A percentile compares a stretch with the other conserved stretches of the same genome.
These are phyloP conservation scores for Nansenia antarctica DNA, from an alignment of 2,113 vertebrate species.

Conservation along the genomic window DNA sequence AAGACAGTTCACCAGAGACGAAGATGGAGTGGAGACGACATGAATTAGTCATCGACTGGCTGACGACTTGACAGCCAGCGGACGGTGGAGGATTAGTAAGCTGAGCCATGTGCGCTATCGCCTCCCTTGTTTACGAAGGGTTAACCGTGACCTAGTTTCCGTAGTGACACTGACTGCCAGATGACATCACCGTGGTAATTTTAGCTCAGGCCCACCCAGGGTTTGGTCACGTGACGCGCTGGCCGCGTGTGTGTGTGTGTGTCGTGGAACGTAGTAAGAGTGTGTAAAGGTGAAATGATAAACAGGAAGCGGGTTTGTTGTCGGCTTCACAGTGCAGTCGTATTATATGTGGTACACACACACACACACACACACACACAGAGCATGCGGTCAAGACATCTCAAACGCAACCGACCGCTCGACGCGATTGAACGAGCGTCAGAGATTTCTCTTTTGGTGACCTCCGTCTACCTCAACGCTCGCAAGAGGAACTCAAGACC, in stretches of 20 bases:
- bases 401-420: neutral
- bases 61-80: conserved; percentile 10
- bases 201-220: conserved; percentile 61
- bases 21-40: conserved; percentile 10
- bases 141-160: conserved; percentile 78
- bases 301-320: conserved; percentile 70
- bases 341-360: no score
- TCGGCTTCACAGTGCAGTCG: no score
- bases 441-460: neutral
- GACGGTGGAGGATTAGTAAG: conserved; percentile 15
- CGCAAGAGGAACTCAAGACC: neutral
- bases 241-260: conserved; percentile 24
- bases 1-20: conserved; percentile 19
- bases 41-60: neutral
- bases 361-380: no score
- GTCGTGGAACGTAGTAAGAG: conserved; percentile 1
- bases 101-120: conserved; percentile 53
- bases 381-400: no score
- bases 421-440: neutral
- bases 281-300: conserved; percentile 25
- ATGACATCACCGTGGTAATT: conserved; percentile 76
- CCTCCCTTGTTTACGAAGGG: conserved; percentile 51
- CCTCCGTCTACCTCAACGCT: neutral
- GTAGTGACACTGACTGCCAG: conserved; percentile 71
- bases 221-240: conserved; percentile 60